Conservation (phyloP, 2,113 vertebrate species). For the Zosterops pallidus region DNA sequence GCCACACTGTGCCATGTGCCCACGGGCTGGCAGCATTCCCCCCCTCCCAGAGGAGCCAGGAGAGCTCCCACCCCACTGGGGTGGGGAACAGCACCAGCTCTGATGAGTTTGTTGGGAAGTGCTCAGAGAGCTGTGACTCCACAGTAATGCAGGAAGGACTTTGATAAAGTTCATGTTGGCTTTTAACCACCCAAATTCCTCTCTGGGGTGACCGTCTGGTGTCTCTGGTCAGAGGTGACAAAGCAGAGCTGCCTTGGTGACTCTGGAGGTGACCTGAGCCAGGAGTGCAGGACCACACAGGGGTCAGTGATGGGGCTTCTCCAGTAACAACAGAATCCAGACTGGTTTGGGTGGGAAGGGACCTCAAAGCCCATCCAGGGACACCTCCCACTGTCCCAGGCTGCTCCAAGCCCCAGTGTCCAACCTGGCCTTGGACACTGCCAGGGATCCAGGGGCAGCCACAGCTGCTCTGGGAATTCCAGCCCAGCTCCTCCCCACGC, state of each 20-base stretch:
- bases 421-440: not conserved
- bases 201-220: accelerated
- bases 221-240: not conserved
- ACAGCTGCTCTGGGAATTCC: not conserved
- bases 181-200: not conserved
- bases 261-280: not conserved
- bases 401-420: not conserved
- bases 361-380: not conserved
- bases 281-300: accelerated
- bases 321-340: not conserved
- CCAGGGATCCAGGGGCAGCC: not conserved
- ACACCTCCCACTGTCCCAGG: not conserved
- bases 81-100: accelerated
- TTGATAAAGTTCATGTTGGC: accelerated
- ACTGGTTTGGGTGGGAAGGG: not conserved
- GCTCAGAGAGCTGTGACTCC: accelerated
- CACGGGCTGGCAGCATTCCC: not conserved
- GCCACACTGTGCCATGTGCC: accelerated
- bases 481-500: not conserved
- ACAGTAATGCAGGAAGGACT: accelerated
- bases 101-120: accelerated
- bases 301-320: accelerated
- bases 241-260: accelerated
- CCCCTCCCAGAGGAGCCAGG: accelerated
- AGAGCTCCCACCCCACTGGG: accelerated